Evolutionary conservation across 2,797 vertebrate genomes (phyloP).

Genomic region (Staurois parvus): DNA sequence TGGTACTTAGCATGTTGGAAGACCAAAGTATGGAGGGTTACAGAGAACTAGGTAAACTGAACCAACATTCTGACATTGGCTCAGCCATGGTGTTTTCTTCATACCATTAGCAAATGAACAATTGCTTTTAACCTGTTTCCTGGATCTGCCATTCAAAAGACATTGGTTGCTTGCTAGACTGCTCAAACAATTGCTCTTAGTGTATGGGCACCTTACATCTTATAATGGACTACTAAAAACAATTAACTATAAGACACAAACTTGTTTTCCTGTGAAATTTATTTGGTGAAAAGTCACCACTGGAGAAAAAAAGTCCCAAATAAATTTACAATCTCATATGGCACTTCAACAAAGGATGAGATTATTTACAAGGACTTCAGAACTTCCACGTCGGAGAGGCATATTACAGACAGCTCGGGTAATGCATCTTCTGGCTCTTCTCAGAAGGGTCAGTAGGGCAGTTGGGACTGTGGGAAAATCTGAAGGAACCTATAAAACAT

Average conservation of each 20-base stretch:
- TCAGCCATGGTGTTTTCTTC: no score
- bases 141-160: no score
- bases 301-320: constrained; percentile 37
- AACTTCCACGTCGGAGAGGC: neutral
- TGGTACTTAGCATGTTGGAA: no score
- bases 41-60: no score
- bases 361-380: neutral
- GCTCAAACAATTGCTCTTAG: no score
- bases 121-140: no score
- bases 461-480: neutral
- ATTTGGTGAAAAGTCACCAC: constrained; percentile 42
- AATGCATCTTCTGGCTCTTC: neutral
- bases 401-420: neutral
- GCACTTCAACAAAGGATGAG: constrained; percentile 16
- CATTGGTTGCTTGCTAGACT: no score
- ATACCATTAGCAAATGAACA: no score
- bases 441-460: neutral
- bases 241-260: neutral
- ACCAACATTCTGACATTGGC: no score
- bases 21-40: no score
- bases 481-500: neutral
- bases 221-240: no score
- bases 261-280: constrained; percentile 51
- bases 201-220: no score
- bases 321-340: constrained; percentile 42